Evolutionary conservation across 1,140 invertebrate genomes (phyloP).

Genomic region (Drosophila sp.): DNA sequence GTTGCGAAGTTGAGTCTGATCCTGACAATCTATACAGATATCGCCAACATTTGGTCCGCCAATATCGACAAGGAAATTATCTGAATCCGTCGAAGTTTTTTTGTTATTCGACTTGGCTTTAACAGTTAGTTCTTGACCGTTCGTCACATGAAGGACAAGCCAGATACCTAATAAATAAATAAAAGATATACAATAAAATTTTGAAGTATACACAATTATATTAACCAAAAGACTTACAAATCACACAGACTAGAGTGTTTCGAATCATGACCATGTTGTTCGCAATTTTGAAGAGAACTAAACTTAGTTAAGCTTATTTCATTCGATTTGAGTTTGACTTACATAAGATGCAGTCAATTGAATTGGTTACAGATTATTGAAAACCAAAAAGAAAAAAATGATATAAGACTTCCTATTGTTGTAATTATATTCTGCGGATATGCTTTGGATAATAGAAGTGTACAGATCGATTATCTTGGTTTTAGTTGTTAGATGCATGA

Average conservation of each 20-base stretch:
- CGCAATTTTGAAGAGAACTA: not conserved
- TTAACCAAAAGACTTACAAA: not conserved
- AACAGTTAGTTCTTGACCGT: not conserved
- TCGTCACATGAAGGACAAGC: not conserved
- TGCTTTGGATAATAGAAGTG: not conserved
- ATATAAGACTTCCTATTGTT: no score
- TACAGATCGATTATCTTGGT: not conserved
- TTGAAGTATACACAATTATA: not conserved
- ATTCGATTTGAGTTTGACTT: not conserved
- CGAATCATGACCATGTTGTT: not conserved
- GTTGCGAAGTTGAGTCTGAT: not conserved
- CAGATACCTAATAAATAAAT: not conserved
- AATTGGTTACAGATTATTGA: not conserved
- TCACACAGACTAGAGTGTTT: not conserved
- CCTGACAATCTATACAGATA: conserved; percentile 17
- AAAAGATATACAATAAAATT: not conserved
- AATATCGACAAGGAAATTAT: not conserved
- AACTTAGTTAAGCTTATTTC: not conserved
- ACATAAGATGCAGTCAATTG: not conserved
- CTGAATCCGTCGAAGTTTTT: not conserved
- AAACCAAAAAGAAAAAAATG: not conserved
- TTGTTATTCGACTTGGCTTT: not conserved
- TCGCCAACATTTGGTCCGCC: not conserved
- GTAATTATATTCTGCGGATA: no score
- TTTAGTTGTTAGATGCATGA: not conserved